Conservation (phyloP, 2,797 vertebrate species). For the Micromesistius poutassou region DNA sequence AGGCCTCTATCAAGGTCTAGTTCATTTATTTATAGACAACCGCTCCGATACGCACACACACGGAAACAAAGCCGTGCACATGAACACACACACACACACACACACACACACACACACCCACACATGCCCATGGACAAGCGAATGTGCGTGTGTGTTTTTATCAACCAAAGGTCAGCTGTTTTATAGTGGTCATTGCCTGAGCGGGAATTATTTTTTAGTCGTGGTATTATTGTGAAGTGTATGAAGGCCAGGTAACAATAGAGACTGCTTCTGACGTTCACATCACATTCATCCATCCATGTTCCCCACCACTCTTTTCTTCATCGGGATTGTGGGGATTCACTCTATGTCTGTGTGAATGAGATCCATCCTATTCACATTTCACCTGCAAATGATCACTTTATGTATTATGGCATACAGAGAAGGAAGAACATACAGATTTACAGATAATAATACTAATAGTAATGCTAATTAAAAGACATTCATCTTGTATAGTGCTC, state of each 20-base stretch:
- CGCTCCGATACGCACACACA: slow-evolving; percentile 9
- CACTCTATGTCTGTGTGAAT: neutral
- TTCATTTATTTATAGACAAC: slow-evolving; percentile 38
- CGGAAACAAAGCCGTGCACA: slow-evolving; percentile 14
- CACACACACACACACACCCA: slow-evolving; percentile 12
- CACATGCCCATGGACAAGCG: neutral
- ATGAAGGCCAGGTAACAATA: too few relatives aligned
- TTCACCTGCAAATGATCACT: neutral
- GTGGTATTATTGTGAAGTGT: too few relatives aligned
- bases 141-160: neutral
- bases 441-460: too few relatives aligned
- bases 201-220: neutral
- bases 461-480: too few relatives aligned
- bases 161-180: neutral
- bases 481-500: too few relatives aligned
- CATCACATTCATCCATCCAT: neutral
- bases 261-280: neutral
- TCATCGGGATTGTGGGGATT: neutral
- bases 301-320: neutral
- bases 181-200: neutral
- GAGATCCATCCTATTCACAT: neutral
- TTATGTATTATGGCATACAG: neutral
- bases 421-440: too few relatives aligned
- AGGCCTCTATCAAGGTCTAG: slow-evolving; percentile 30
- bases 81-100: slow-evolving; percentile 20